These are phyloP conservation scores for Temnothorax nylanderi DNA, from an alignment of 1,140 invertebrate genomes.

Conservation along the genomic window DNA sequence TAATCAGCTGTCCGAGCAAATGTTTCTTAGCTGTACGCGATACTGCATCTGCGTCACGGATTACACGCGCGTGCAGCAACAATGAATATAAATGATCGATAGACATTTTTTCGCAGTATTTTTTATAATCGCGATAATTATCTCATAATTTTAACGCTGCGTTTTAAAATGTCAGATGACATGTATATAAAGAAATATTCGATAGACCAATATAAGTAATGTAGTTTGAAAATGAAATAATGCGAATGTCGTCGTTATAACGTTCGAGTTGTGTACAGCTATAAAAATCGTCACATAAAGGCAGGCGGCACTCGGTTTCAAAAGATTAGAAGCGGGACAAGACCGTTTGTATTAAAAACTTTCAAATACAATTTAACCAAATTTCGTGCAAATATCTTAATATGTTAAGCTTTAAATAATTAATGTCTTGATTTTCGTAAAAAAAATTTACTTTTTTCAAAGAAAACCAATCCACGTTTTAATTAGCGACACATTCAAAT, in stretches of 20 bases:
- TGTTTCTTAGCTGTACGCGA: neutral
- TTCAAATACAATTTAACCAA: neutral
- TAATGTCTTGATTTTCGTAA: neutral
- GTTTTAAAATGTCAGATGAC: neutral
- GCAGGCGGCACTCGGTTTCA: neutral
- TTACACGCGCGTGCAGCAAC: neutral
- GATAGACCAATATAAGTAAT: neutral
- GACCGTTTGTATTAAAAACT: neutral
- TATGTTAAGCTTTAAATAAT: neutral
- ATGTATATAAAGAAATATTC: neutral
- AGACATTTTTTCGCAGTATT: neutral
- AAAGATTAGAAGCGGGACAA: neutral
- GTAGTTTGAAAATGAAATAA: neutral
- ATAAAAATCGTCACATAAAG: slow-evolving; percentile 13
- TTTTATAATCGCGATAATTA: neutral
- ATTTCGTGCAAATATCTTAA: neutral
- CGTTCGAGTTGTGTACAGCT: neutral
- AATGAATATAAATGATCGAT: slow-evolving; percentile 4
- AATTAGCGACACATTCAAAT: neutral
- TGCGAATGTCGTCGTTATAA: neutral
- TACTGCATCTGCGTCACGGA: neutral
- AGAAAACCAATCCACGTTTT: neutral
- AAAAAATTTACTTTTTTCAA: neutral
- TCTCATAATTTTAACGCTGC: neutral
- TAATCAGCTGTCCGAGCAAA: neutral